Evolutionary conservation across 1,140 invertebrate genomes (phyloP), one percentile per base, ranked within the genome.

Genomic region (Araneus ventricosus): DNA sequence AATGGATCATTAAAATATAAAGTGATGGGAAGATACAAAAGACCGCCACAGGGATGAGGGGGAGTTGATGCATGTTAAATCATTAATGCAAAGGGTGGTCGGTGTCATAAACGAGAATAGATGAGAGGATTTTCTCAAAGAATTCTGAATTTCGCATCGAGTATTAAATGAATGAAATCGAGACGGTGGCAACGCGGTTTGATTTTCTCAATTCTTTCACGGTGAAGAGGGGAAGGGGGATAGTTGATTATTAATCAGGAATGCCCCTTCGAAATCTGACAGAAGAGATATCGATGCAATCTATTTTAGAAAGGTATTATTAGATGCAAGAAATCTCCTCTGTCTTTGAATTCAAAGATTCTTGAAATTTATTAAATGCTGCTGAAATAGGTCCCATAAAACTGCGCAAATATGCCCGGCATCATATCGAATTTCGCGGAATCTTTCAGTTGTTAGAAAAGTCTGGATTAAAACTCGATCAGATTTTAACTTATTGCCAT

Each of bases 1-100:
- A 61, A 86, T 86, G 57, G 45, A 86, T 86, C 84, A 86, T 86
- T 86, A 59, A 86, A 86, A 45, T 61, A 59, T 59, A 27, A 59
- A 86, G 52, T 37, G 41, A 52, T 84, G 45, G 84, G 52, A 82
- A 45, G 80, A 45, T 45, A 45, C 80, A 82, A 82, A 82, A 82
- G 80, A 52, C 80, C 41, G 17, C 14, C 39, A 24, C 3, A 8
- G 84, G 27, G 52, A 7, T 34, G 7, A 45, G 27, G 30, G 17
- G 14, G 39, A 34, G 22, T 27, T 61, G 30, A 61, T 45, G 84
- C 34, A 86, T 82, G 41, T 41, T 82, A 82, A 82, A 52, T 30
- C 37, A n/a, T n/a, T 41, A 41, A 52, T 27, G 22, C 8, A 39
- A 79, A 37, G 17, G 34, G 70, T 30, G 80, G 24, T 22, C n/a